Evolutionary conservation across 2,888 invertebrate species (phyloP), one percentile per base, ranked within the genome.

Genomic region (Thecophora atra): DNA sequence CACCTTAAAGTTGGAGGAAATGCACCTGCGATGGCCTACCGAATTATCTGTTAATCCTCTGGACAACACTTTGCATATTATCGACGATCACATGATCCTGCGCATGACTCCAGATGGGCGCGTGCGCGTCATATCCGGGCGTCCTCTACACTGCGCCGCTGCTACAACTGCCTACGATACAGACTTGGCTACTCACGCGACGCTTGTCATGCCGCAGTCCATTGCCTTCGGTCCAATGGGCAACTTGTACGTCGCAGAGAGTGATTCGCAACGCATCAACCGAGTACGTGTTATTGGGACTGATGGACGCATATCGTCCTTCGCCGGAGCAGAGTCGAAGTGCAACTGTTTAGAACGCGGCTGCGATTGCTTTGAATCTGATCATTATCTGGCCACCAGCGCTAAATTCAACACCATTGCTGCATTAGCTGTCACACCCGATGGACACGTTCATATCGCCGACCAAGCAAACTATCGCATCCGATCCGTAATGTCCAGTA

Each of bases 21-120:
- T 97, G 70, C 96, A 96, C 82, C 88, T 98, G 68, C 90, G 97
- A 70, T 99, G 98, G 98, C 99, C 99, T 0, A 98, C 98, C 0
- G 96, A 97, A 83, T 88, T 99, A 19, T 92, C 97, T 0, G 95
- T 98, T 44, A 97, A 97, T 85, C 98, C 98, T 0, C 87, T 98
- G 70, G 98, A 98, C 84, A 96, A 97, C 84, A 94, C 96, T 0
- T 88, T 99, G 37, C 96, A 98, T 84, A 96, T 99, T 78, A 95
- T 99, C 67, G 99, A 99, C 81, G 96, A 97, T 82, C 97, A 97
- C 82, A 96, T 97, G 94, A 94, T 96, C 66, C 88, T 98, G 17
- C 94, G 97, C 82, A 89, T 98, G 87, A 97, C 97, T 1, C 92
- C 94, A 0, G 97, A 97, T 85, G 94, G 96, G 17, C 89, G 96